phyloP scores from a whole-genome alignment of 2,797 vertebrate genomes.

The Calcarius lapponicus region DNA sequence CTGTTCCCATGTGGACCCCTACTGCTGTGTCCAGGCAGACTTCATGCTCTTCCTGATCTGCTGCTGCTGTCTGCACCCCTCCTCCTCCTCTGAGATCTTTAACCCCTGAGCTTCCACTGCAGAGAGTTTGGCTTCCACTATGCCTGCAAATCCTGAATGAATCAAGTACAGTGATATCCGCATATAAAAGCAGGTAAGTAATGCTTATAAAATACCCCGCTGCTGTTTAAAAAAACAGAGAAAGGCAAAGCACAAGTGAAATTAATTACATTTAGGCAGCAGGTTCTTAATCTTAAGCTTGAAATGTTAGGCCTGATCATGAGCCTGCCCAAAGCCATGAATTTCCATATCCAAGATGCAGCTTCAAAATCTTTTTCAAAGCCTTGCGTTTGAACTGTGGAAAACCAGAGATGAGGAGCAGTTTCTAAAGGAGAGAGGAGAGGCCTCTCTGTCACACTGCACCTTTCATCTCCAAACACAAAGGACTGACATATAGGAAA shows the following conservation, averaged over 20 bases:
- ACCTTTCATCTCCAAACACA: slow-evolving; percentile 21
- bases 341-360: slow-evolving; percentile 33
- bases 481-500: background rate
- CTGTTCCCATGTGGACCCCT: background rate
- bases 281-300: background rate
- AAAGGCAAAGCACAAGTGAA: background rate
- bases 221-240: background rate
- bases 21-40: background rate
- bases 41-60: background rate
- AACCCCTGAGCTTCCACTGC: background rate
- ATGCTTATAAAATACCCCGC: background rate
- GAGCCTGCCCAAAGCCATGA: background rate
- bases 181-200: background rate
- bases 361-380: slow-evolving; percentile 30
- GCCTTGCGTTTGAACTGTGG: background rate
- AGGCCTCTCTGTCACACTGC: background rate
- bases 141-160: background rate
- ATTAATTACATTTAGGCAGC: background rate
- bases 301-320: background rate
- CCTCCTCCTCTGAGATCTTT: background rate
- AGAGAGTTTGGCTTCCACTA: background rate
- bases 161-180: background rate
- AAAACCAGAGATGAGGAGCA: slow-evolving; percentile 11
- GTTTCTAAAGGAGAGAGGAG: background rate
- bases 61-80: background rate